Evolutionary conservation across 2,797 vertebrate species (phyloP).

Genomic region (Chaenodraco wilsoni): DNA sequence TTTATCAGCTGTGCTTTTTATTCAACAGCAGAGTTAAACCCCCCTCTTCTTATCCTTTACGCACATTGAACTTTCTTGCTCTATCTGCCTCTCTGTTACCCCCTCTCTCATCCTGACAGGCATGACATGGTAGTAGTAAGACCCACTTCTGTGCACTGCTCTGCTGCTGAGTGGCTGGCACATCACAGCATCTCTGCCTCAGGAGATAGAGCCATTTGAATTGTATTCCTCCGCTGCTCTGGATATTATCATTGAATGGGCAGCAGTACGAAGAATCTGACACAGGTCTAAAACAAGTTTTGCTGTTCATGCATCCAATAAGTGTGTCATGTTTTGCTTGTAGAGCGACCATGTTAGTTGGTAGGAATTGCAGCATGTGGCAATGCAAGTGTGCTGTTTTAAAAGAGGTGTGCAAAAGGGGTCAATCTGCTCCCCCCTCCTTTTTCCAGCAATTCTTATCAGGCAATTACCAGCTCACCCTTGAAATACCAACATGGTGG

Average conservation of each 20-base stretch:
- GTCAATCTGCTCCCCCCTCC: constrained; percentile 24
- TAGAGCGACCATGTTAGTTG: constrained; percentile 10
- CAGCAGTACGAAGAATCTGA: constrained; percentile 36
- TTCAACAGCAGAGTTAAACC: constrained; percentile 42
- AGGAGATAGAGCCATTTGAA: constrained; percentile 72
- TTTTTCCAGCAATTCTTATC: constrained; percentile 55
- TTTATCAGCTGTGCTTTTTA: constrained; percentile 48
- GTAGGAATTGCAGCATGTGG: constrained; percentile 13
- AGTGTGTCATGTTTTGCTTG: constrained; percentile 31
- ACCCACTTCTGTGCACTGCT: constrained; percentile 64
- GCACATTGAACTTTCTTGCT: constrained; percentile 48
- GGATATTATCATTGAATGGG: constrained; percentile 67
- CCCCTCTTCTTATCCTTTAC: constrained; percentile 40
- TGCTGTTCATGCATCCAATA: constrained; percentile 18
- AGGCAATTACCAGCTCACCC: constrained; percentile 68
- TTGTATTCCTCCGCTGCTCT: constrained; percentile 54
- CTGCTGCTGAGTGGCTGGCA: constrained; percentile 65
- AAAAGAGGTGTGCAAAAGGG: constrained; percentile 26
- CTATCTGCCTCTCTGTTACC: constrained; percentile 58
- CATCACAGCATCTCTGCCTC: constrained; percentile 71
- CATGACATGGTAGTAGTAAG: constrained; percentile 64
- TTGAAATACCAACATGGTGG: constrained; percentile 68
- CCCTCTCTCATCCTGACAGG: constrained; percentile 66
- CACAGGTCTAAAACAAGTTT: constrained; percentile 54
- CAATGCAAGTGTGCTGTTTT: constrained; percentile 9